Percentiles rank a stretch among this genome's conserved stretches.
These are phyloP conservation scores for Fukomys damarensis DNA, from an alignment of 2,113 vertebrate genomes.

Conservation along the genomic window DNA sequence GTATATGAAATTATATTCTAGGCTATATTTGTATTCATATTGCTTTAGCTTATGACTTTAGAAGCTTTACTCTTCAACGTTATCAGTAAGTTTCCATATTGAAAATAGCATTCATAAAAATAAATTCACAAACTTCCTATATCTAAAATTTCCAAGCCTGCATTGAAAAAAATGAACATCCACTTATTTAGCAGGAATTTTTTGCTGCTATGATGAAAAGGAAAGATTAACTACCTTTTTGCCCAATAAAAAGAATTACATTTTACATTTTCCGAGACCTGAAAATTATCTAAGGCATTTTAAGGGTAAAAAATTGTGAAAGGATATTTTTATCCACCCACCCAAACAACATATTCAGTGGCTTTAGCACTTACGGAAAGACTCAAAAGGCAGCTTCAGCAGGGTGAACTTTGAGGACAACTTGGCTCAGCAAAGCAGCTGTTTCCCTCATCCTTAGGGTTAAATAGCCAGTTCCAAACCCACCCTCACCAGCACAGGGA, in stretches of 20 bases:
- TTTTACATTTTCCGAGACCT: not conserved
- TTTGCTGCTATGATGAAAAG: not conserved
- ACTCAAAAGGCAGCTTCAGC: not conserved
- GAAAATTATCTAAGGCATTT: not conserved
- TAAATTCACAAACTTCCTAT: not conserved
- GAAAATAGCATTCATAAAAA: slow-evolving; percentile 28
- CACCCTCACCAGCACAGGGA: not conserved
- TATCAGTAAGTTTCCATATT: not conserved
- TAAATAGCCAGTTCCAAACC: not conserved
- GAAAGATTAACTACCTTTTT: not conserved
- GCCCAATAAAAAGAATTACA: not conserved
- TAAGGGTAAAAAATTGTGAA: not conserved
- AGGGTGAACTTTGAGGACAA: not conserved
- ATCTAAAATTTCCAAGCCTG: not conserved
- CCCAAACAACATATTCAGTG: not conserved
- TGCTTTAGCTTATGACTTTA: not conserved
- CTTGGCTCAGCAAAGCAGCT: not conserved
- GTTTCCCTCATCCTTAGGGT: not conserved
- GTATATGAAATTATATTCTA: not conserved
- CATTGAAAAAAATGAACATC: not conserved
- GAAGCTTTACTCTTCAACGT: not conserved
- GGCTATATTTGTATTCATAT: not conserved
- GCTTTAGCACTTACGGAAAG: not conserved
- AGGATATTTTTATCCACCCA: not conserved
- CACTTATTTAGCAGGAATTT: not conserved